Percentiles rank a stretch among this genome's conserved stretches.
These are phyloP conservation scores for Lamellibrachia luymesi DNA, from an alignment of 1,140 invertebrate genomes.

Conservation along the genomic window DNA sequence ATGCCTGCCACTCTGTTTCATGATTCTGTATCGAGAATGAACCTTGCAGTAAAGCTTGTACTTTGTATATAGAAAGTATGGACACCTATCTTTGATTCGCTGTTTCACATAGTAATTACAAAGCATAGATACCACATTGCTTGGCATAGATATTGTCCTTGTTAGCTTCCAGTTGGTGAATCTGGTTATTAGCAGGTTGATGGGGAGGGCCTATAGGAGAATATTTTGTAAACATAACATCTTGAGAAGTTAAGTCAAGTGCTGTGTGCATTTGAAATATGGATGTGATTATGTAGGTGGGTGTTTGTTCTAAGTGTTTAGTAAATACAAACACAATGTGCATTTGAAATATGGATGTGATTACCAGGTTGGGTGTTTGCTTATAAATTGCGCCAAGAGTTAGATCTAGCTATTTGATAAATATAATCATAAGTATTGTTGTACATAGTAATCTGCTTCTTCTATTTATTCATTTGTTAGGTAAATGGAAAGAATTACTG, in stretches of 20 bases:
- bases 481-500: not conserved
- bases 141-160: not conserved
- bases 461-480: not conserved
- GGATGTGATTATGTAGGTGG: not conserved
- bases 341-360: not conserved
- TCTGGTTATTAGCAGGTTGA: not conserved
- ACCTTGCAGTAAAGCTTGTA: not conserved
- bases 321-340: not conserved
- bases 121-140: not conserved
- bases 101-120: not conserved
- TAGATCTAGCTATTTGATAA: not conserved
- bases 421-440: not conserved
- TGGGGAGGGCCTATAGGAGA: too few relatives aligned
- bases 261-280: not conserved
- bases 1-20: not conserved
- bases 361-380: not conserved
- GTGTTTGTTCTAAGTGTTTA: not conserved
- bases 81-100: not conserved
- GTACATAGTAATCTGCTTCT: not conserved
- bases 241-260: not conserved
- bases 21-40: not conserved
- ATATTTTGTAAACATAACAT: not conserved
- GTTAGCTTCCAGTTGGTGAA: not conserved
- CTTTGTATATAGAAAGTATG: not conserved
- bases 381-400: not conserved